Percentiles rank a stretch among this genome's conserved stretches.
These are phyloP conservation scores for Alces alces DNA, from an alignment of 2,113 vertebrate genomes.

Conservation along the genomic window DNA sequence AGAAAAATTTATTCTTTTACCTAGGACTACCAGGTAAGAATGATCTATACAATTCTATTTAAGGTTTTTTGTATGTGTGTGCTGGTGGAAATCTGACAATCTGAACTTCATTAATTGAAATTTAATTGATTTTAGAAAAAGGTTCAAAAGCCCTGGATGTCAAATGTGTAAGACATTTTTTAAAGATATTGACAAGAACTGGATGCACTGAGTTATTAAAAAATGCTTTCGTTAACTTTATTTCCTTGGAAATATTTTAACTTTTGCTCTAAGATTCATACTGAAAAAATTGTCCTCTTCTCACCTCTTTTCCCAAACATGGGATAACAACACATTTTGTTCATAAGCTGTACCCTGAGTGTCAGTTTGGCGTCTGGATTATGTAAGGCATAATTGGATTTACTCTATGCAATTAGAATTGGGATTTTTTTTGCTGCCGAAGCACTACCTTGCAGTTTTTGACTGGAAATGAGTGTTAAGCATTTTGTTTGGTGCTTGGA, in stretches of 20 bases:
- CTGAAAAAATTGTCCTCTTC: background rate
- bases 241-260: background rate
- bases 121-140: background rate
- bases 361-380: slow-evolving; percentile 64
- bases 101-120: background rate
- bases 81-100: background rate
- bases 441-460: slow-evolving; percentile 50
- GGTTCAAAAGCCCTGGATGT: background rate
- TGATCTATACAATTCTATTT: background rate
- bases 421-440: slow-evolving; percentile 64
- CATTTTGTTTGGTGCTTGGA: slow-evolving; percentile 68
- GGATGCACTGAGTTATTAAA: background rate
- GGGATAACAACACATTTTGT: slow-evolving; percentile 45
- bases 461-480: slow-evolving; percentile 49
- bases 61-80: background rate
- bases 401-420: slow-evolving; percentile 71
- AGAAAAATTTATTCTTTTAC: background rate
- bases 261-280: background rate
- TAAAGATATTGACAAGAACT: background rate
- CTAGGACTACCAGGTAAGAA: background rate
- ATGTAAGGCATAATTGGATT: slow-evolving; percentile 71
- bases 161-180: background rate
- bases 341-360: slow-evolving; percentile 22
- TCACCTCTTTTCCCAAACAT: background rate
- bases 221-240: background rate